Evolutionary conservation across 2,113 vertebrate genomes (phyloP).

Genomic region (Coptodon rendalli): DNA sequence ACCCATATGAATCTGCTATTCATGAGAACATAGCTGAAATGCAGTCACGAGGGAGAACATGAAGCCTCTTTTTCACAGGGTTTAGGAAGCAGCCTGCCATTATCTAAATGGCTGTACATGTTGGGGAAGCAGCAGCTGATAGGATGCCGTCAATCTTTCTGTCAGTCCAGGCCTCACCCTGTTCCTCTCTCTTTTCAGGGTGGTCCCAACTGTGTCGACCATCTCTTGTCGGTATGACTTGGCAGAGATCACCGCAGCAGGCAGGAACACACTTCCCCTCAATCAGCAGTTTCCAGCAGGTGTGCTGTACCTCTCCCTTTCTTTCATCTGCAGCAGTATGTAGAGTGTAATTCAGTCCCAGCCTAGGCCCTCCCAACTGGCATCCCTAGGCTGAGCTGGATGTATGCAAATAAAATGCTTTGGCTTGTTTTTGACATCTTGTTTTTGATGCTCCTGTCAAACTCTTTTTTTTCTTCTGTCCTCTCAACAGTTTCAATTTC

Average conservation of each 20-base stretch:
- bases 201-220: conserved; percentile 20
- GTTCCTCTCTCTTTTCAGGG: conserved; percentile 21
- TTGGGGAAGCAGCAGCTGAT: conserved; percentile 43
- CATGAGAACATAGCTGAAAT: conserved; percentile 7
- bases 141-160: conserved; percentile 55
- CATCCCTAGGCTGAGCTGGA: neutral
- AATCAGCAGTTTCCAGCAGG: conserved; percentile 64
- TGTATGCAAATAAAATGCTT: neutral
- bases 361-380: neutral
- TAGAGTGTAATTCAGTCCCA: neutral
- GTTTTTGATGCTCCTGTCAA: neutral
- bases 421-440: neutral
- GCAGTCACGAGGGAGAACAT: conserved; percentile 6
- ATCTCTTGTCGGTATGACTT: conserved; percentile 15
- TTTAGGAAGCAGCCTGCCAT: conserved; percentile 2
- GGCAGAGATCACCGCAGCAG: conserved; percentile 21
- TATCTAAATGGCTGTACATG: conserved; percentile 3
- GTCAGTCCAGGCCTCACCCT: conserved; percentile 42
- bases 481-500: neutral
- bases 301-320: conserved; percentile 11
- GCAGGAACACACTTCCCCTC: conserved; percentile 44
- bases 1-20: neutral
- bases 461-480: neutral
- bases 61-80: neutral
- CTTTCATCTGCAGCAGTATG: neutral